phyloP scores from a whole-genome alignment of 2,113 vertebrate genomes.

The Fulmarus glacialis region DNA sequence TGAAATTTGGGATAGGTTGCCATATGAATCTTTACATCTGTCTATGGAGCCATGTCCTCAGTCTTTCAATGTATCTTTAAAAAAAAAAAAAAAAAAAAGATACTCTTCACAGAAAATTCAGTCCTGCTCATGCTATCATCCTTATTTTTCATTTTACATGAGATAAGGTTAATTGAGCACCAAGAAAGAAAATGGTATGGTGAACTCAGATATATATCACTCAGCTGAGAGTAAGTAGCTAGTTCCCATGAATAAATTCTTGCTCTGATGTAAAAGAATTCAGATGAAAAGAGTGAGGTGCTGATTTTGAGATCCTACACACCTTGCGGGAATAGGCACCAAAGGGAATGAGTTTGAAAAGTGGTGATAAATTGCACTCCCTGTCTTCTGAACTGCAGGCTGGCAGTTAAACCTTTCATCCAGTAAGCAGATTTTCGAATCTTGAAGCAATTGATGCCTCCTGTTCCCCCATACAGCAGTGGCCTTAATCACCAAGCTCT shows the following conservation, averaged over 20 bases:
- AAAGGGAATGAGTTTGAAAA: conserved; percentile 24
- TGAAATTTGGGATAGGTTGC: background rate
- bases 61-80: background rate
- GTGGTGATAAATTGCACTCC: background rate
- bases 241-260: conserved; percentile 1
- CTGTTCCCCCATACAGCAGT: background rate
- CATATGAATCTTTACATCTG: background rate
- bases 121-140: background rate
- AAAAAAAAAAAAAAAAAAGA: background rate
- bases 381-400: background rate
- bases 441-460: background rate
- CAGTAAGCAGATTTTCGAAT: background rate
- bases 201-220: background rate
- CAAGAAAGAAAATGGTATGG: background rate
- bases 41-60: background rate
- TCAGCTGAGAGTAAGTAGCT: conserved; percentile 11
- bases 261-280: conserved; percentile 10
- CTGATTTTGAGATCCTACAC: background rate
- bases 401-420: background rate
- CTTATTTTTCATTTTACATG: background rate
- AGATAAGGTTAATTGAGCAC: conserved; percentile 14
- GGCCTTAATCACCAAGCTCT: background rate
- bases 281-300: background rate
- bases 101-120: background rate
- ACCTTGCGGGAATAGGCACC: background rate